Evolutionary conservation across 1,140 invertebrate genomes (phyloP).

Genomic region (Hypothenemus hampei): DNA sequence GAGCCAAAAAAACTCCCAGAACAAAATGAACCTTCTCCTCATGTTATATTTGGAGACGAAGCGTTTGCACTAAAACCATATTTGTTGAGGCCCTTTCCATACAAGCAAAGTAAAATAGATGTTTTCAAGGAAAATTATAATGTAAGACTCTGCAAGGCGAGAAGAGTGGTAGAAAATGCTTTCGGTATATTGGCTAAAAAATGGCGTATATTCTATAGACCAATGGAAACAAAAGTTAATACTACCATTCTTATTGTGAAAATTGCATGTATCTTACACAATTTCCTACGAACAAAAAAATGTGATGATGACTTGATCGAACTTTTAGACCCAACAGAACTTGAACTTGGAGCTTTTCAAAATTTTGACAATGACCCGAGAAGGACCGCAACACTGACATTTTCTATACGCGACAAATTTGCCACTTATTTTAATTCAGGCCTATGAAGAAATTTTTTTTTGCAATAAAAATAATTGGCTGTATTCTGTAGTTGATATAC

Average conservation of each 20-base stretch:
- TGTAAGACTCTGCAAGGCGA: conserved; percentile 40
- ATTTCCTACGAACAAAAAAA: too few species aligned
- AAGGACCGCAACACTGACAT: conserved; percentile 7
- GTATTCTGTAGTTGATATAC: too few species aligned
- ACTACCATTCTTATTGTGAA: neutral
- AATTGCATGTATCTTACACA: too few species aligned
- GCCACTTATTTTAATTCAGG: conserved; percentile 5
- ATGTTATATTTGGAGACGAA: conserved; percentile 43
- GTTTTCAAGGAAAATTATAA: conserved; percentile 32
- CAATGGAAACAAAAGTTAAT: conserved; percentile 40
- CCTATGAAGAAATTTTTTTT: too few species aligned
- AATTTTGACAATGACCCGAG: conserved; percentile 17
- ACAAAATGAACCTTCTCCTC: conserved; percentile 33
- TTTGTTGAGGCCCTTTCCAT: conserved; percentile 39
- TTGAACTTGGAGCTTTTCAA: conserved; percentile 15
- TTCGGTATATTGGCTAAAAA: conserved; percentile 44
- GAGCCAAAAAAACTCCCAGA: conserved; percentile 24
- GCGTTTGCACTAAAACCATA: too few species aligned
- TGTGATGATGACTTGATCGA: too few species aligned
- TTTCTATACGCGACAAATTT: conserved; percentile 19
- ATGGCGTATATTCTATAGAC: conserved; percentile 41
- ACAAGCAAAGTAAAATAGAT: conserved; percentile 22
- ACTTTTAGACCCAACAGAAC: neutral
- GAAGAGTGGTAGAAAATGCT: too few species aligned
- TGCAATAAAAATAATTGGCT: too few species aligned